Conservation (phyloP, 2,113 vertebrate species). For the Salminus brasiliensis region DNA sequence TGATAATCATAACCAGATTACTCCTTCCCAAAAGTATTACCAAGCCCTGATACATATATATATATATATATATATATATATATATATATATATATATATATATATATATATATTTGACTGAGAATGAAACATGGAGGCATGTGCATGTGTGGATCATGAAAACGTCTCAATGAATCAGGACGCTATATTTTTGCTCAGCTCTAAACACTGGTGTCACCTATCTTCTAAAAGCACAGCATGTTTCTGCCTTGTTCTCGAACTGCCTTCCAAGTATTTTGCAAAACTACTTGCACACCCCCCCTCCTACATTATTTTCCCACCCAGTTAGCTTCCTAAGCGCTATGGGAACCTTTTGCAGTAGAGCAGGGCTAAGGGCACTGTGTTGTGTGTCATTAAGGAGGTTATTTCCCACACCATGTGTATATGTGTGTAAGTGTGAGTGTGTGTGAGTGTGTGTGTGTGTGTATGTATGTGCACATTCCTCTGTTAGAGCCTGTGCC, state of each 20-base stretch:
- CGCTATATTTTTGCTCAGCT: no score
- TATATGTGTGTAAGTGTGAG: slow-evolving; percentile 50
- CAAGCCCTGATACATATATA: no score
- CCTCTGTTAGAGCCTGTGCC: slow-evolving; percentile 47
- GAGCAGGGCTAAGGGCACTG: slow-evolving; percentile 43
- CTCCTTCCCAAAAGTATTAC: no score
- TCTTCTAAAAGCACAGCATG: not conserved
- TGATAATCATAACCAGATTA: no score
- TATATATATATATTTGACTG: no score
- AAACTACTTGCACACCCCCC: not conserved
- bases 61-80: no score
- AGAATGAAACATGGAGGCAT: no score
- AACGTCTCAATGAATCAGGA: no score
- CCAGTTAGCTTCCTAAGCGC: slow-evolving; percentile 8
- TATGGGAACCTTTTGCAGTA: slow-evolving; percentile 50
- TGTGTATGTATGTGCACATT: slow-evolving; percentile 52
- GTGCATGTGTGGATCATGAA: no score
- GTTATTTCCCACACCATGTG: slow-evolving; percentile 59
- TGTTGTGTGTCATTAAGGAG: slow-evolving; percentile 58
- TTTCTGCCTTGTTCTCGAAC: not conserved
- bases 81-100: no score
- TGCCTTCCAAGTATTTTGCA: slow-evolving; percentile 15
- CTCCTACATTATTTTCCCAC: slow-evolving; percentile 31
- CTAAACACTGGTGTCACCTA: no score
- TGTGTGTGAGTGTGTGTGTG: slow-evolving; percentile 48